These are phyloP conservation scores for Tetraneura akinire DNA, from an alignment of 1,140 invertebrate species.

Conservation along the genomic window DNA sequence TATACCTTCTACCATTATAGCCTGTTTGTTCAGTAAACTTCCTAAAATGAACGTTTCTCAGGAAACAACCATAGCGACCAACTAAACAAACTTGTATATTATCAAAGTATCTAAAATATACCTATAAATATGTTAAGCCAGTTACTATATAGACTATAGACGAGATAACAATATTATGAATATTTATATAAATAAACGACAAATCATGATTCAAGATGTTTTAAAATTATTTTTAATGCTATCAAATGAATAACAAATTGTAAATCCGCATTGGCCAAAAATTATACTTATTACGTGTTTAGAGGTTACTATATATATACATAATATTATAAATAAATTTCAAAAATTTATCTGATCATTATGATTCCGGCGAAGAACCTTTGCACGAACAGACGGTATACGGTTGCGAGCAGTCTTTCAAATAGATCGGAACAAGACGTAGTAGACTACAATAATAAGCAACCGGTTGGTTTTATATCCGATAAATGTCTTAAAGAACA, in stretches of 20 bases:
- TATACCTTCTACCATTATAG: background rate
- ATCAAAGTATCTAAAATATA: background rate
- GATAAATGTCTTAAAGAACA: background rate
- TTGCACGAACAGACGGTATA: background rate
- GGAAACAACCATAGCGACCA: slow-evolving; percentile 29
- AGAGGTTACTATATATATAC: background rate
- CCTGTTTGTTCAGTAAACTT: slow-evolving; percentile 44
- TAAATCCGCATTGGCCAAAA: no score
- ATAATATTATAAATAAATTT: background rate
- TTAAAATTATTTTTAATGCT: no score
- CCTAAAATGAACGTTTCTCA: background rate
- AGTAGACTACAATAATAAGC: background rate
- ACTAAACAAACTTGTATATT: slow-evolving; percentile 2
- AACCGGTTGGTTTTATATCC: background rate
- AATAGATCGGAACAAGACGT: background rate
- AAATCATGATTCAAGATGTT: background rate
- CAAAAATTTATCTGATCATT: background rate
- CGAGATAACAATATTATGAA: background rate
- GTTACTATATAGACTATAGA: no score
- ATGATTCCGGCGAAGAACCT: background rate
- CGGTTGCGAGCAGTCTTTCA: background rate
- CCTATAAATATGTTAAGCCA: slow-evolving; percentile 28
- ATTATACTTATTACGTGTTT: background rate
- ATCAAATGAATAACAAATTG: no score
- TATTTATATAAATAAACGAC: no score